phyloP scores from a whole-genome alignment of 2,888 invertebrate species.

The Tetropium fuscum region DNA sequence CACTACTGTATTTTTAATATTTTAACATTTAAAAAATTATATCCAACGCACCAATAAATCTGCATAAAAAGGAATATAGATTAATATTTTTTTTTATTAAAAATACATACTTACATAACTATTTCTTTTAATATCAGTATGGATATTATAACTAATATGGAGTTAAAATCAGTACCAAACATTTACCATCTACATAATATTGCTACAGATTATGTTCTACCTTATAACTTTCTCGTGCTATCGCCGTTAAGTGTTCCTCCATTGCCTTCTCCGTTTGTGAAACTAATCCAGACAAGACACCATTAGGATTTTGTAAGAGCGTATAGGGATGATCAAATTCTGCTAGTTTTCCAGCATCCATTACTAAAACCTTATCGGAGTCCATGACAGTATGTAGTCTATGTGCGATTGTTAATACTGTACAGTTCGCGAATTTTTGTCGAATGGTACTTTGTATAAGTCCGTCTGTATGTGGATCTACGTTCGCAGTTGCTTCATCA shows the following conservation, averaged over 20 bases:
- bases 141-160: not conserved
- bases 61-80: no score
- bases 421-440: slow-evolving; percentile 80
- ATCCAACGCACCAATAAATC: no score
- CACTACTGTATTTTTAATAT: no score
- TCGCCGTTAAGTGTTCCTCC: slow-evolving; percentile 49
- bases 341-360: slow-evolving; percentile 80
- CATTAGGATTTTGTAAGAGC: slow-evolving; percentile 66
- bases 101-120: not conserved
- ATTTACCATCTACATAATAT: no score
- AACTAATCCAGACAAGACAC: slow-evolving; percentile 67
- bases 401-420: slow-evolving; percentile 87
- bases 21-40: no score
- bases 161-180: no score
- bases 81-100: no score
- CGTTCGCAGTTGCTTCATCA: slow-evolving; percentile 86
- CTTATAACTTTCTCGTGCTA: slow-evolving; percentile 46
- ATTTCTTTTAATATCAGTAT: not conserved
- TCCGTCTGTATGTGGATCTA: slow-evolving; percentile 82
- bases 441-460: slow-evolving; percentile 83
- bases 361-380: slow-evolving; percentile 83
- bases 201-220: not conserved
- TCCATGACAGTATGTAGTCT: slow-evolving; percentile 89
- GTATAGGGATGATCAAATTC: slow-evolving; percentile 84
- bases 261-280: slow-evolving; percentile 73